phyloP scores from a whole-genome alignment of 2,888 invertebrate species.

The Pristionchus fissidentatus region DNA sequence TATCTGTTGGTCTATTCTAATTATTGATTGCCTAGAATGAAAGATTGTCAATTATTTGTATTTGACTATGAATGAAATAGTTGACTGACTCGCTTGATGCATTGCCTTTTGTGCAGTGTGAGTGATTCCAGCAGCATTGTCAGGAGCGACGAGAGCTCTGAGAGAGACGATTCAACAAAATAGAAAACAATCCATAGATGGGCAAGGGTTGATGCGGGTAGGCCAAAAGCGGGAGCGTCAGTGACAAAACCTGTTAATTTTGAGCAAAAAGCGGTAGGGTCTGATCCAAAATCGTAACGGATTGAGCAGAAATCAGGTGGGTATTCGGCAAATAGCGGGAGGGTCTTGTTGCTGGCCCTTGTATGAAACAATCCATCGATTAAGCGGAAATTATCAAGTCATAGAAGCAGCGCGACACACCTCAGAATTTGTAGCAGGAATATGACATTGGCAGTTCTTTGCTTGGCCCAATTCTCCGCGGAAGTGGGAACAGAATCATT shows the following conservation, averaged over 20 bases:
- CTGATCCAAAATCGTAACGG: background rate
- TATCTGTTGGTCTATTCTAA: too few species aligned
- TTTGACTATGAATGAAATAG: background rate
- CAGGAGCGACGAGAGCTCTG: slow-evolving; percentile 91
- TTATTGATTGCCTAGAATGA: too few species aligned
- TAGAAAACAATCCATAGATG: slow-evolving; percentile 20
- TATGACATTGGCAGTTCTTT: slow-evolving; percentile 88
- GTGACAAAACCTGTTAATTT: too few species aligned
- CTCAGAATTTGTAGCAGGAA: slow-evolving; percentile 88
- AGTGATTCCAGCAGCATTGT: slow-evolving; percentile 88
- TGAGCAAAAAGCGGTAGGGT: too few species aligned
- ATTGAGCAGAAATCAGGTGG: too few species aligned
- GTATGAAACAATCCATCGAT: background rate
- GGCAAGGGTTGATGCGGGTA: too few species aligned
- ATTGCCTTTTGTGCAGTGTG: slow-evolving; percentile 89
- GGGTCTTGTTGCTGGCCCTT: too few species aligned
- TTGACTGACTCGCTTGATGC: slow-evolving; percentile 83
- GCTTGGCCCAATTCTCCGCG: slow-evolving; percentile 79
- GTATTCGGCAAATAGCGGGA: too few species aligned
- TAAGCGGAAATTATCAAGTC: background rate
- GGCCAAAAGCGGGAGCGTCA: too few species aligned
- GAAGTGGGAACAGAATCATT: slow-evolving; percentile 20
- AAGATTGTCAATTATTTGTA: background rate
- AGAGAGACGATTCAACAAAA: too few species aligned
- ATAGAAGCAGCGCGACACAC: background rate